Conservation (phyloP, 2,888 invertebrate genomes). For the Antitype chi region DNA sequence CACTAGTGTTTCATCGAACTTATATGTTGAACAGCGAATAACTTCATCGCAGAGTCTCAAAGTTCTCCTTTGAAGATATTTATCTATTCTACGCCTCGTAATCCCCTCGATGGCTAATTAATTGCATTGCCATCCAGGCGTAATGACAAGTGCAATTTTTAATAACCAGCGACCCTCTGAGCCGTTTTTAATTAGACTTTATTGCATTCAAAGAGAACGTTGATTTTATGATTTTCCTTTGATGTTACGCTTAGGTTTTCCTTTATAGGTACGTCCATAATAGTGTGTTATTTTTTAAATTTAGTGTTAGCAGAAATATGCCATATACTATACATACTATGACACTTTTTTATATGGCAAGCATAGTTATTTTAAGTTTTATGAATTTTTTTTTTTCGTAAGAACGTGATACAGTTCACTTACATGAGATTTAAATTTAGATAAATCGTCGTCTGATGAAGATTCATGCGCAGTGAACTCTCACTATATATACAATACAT, state of each 20-base stretch:
- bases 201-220: slow-evolving; percentile 28
- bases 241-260: slow-evolving; percentile 4
- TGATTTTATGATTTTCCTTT: slow-evolving; percentile 30
- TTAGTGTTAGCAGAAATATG: neutral
- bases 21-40: neutral
- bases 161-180: slow-evolving; percentile 42
- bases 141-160: slow-evolving; percentile 59
- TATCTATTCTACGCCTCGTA: slow-evolving; percentile 26
- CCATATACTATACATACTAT: neutral
- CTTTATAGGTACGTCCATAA: neutral
- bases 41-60: neutral
- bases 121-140: slow-evolving; percentile 59
- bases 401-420: neutral
- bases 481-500: too few species aligned
- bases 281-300: neutral
- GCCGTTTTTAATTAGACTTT: slow-evolving; percentile 48
- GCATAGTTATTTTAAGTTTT: neutral
- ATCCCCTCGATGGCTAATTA: slow-evolving; percentile 41
- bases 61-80: slow-evolving; percentile 22
- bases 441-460: neutral
- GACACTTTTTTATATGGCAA: neutral
- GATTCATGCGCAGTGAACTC: neutral
- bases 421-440: neutral
- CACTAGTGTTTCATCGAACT: neutral
- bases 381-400: neutral